Evolutionary conservation across 2,888 invertebrate species (phyloP).

Genomic region (Drosophila vallismaia): DNA sequence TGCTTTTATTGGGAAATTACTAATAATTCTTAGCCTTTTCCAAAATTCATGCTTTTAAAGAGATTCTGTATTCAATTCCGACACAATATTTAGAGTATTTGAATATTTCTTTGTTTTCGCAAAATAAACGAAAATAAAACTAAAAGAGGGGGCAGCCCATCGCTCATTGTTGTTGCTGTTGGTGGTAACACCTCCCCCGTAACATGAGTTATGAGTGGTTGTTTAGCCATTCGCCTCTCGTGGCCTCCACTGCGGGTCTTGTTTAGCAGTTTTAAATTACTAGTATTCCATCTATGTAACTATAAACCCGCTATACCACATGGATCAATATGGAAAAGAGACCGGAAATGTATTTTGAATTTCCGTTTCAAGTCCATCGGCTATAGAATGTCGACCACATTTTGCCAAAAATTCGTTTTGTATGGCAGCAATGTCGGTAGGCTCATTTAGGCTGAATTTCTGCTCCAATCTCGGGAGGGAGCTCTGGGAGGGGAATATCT

Average conservation of each 20-base stretch:
- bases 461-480: not conserved
- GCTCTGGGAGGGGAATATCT: constrained; percentile 35
- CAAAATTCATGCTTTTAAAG: no score
- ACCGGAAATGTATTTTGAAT: constrained; percentile 74
- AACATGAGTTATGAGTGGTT: constrained; percentile 68
- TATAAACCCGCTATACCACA: constrained; percentile 25
- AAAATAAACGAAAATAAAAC: constrained; percentile 1
- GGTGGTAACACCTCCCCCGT: constrained; percentile 18
- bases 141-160: constrained; percentile 45
- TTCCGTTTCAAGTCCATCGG: constrained; percentile 54
- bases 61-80: no score
- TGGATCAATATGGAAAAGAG: constrained; percentile 25
- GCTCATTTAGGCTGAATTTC: constrained; percentile 29
- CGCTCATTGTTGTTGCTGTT: constrained; percentile 61
- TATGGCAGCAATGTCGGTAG: not conserved
- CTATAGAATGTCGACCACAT: constrained; percentile 35
- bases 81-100: constrained; percentile 33
- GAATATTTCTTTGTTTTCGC: constrained; percentile 48
- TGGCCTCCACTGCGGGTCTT: constrained; percentile 3
- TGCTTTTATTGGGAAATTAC: no score
- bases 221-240: constrained; percentile 47
- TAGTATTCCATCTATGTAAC: constrained; percentile 58
- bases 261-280: constrained; percentile 63
- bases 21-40: no score
- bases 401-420: constrained; percentile 38